Percentiles rank a stretch among this genome's conserved stretches.
Conservation (phyloP, 2,888 invertebrate genomes). For the Punctoribates punctum region DNA sequence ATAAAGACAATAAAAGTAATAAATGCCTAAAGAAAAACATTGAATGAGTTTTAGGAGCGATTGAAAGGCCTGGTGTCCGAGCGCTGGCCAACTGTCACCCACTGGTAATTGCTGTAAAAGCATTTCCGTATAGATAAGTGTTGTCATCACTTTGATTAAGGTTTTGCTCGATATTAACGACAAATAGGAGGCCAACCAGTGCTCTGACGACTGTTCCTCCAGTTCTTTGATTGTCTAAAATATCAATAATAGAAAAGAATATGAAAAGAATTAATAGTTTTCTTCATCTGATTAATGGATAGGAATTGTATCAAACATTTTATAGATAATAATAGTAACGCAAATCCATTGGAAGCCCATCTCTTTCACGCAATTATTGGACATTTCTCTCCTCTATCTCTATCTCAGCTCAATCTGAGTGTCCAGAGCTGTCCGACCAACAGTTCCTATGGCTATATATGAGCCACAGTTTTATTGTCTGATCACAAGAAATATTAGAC, state of each 20-base stretch:
- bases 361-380: neutral
- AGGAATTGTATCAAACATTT: neutral
- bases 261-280: neutral
- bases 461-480: neutral
- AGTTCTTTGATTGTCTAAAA: neutral
- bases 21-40: slow-evolving; percentile 8
- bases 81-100: slow-evolving; percentile 17
- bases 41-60: slow-evolving; percentile 16
- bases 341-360: neutral
- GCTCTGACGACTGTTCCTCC: neutral
- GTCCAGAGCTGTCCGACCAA: too few relatives aligned
- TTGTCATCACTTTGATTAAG: slow-evolving; percentile 25
- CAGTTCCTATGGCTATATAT: neutral
- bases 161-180: neutral
- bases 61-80: neutral
- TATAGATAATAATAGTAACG: neutral
- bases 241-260: neutral
- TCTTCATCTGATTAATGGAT: neutral
- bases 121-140: slow-evolving; percentile 22
- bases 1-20: slow-evolving; percentile 26
- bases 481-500: neutral
- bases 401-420: neutral
- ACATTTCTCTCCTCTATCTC: neutral
- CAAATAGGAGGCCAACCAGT: neutral
- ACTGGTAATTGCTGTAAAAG: slow-evolving; percentile 30